A percentile compares a stretch with the other conserved stretches of the same genome.
phyloP scores from a whole-genome alignment of 2,797 vertebrate genomes.

The Enteromius mattozi region DNA sequence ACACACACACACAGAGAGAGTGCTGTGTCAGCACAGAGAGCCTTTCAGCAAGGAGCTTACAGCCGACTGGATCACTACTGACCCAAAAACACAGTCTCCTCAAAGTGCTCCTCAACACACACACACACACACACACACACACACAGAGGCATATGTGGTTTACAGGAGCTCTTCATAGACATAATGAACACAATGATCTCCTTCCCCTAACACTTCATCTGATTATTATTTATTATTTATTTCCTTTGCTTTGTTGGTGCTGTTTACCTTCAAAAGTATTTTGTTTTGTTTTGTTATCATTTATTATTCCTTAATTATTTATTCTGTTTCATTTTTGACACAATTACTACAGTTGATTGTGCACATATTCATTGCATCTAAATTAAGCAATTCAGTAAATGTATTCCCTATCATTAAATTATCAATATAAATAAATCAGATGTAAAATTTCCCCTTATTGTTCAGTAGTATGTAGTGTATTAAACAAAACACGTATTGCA shows the following conservation, averaged over 20 bases:
- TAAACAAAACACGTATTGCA: background rate
- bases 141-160: background rate
- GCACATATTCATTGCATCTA: background rate
- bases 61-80: conserved; percentile 75
- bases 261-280: background rate
- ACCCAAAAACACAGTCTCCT: conserved; percentile 76
- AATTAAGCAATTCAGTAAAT: background rate
- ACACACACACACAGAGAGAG: conserved; percentile 57
- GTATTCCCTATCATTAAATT: background rate
- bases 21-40: conserved; percentile 79
- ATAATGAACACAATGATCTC: background rate
- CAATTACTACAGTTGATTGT: background rate
- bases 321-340: background rate
- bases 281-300: background rate
- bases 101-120: conserved; percentile 61
- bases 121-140: conserved; percentile 15
- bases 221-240: background rate
- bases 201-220: background rate
- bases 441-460: background rate
- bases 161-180: background rate
- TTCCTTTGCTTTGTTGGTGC: background rate
- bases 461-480: background rate
- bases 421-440: background rate
- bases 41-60: conserved; percentile 81
- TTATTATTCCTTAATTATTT: background rate